Evolutionary conservation across 2,113 vertebrate species (phyloP).

Genomic region (Mesoclemmys tuberculata): DNA sequence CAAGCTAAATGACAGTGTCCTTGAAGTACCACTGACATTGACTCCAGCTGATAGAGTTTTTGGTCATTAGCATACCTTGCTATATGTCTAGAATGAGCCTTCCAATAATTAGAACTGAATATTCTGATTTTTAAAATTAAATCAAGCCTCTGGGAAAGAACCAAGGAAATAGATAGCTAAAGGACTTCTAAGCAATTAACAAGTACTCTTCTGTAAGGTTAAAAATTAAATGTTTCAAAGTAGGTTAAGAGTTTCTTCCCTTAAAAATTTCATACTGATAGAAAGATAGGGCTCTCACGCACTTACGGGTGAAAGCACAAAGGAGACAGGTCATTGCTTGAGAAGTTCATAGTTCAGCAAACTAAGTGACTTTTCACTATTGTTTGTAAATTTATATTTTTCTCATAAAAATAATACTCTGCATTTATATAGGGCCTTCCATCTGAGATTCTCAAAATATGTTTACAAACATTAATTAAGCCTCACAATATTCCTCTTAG

Average conservation of each 20-base stretch:
- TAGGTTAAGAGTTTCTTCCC: constrained; percentile 78
- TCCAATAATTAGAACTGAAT: constrained; percentile 81
- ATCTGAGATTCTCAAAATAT: neutral
- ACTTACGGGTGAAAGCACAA: neutral
- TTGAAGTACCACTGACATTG: constrained; percentile 63
- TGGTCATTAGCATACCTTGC: constrained; percentile 73
- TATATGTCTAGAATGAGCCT: constrained; percentile 70
- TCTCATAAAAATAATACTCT: neutral
- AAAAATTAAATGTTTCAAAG: constrained; percentile 77
- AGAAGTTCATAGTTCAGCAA: neutral
- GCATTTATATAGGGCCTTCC: neutral
- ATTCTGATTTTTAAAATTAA: constrained; percentile 81
- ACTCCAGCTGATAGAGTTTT: constrained; percentile 65
- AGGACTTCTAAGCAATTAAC: constrained; percentile 82
- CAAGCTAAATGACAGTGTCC: constrained; percentile 42
- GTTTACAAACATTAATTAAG: neutral
- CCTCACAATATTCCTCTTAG: neutral
- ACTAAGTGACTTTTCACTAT: neutral
- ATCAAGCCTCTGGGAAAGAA: constrained; percentile 81
- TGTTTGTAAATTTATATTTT: neutral
- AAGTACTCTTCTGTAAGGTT: constrained; percentile 73
- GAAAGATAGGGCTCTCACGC: constrained; percentile 29
- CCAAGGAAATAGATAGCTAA: constrained; percentile 77
- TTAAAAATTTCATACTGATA: constrained; percentile 54
- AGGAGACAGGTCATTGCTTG: neutral